A percentile compares a stretch with the other conserved stretches of the same genome.
Conservation (phyloP, 2,113 vertebrate species). For the Poeciliopsis retropinna region DNA sequence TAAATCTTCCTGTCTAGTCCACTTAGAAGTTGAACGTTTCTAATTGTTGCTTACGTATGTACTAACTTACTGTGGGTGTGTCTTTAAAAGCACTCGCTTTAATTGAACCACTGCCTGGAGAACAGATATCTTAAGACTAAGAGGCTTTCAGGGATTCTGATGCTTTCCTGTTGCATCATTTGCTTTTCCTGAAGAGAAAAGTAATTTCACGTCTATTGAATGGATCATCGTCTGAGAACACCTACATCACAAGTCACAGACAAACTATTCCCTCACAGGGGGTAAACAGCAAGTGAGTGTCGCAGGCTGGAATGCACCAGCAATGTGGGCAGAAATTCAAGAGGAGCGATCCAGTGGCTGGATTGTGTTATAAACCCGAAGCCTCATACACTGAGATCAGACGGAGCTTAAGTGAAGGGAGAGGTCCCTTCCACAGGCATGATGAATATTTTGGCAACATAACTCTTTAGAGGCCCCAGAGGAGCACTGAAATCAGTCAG, state of each 20-base stretch:
- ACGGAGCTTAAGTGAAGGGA: constrained; percentile 57
- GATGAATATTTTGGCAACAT: constrained; percentile 68
- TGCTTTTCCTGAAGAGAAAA: constrained; percentile 15
- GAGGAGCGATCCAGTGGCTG: constrained; percentile 42
- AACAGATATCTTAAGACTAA: constrained; percentile 35
- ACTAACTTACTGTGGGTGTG: constrained; percentile 18
- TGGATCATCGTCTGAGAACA: constrained; percentile 19
- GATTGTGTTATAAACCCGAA: constrained; percentile 55
- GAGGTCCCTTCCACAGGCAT: constrained; percentile 62
- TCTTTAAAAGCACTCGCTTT: constrained; percentile 22
- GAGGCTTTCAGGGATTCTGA: constrained; percentile 57
- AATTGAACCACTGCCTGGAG: constrained; percentile 42
- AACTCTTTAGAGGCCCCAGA: constrained; percentile 25
- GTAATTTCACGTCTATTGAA: constrained; percentile 22
- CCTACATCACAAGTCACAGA: constrained; percentile 7
- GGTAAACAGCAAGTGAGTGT: constrained; percentile 26
- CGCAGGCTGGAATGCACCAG: constrained; percentile 57
- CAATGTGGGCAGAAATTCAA: constrained; percentile 33
- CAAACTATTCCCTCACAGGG: constrained; percentile 1
- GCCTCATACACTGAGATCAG: constrained; percentile 54
- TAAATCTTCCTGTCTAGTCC: constrained; percentile 4
- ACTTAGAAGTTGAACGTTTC: constrained; percentile 28
- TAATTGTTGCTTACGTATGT: constrained; percentile 7
- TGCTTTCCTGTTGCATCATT: constrained; percentile 32
- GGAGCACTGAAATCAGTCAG: constrained; percentile 38